These are phyloP conservation scores for Rana temporaria DNA, from an alignment of 2,113 vertebrate genomes.

Conservation along the genomic window DNA sequence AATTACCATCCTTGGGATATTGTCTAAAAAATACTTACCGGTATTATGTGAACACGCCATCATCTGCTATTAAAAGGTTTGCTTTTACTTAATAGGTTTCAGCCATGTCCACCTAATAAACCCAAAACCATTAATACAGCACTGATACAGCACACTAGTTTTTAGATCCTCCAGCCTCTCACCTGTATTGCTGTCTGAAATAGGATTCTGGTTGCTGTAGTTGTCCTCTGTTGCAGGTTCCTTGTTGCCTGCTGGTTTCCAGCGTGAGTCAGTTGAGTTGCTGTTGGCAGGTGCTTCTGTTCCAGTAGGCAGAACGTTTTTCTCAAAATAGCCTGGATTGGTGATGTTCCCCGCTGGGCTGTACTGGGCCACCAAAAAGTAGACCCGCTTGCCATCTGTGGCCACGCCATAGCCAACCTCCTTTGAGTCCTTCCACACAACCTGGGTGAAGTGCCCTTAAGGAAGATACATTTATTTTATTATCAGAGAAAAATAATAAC, in stretches of 20 bases:
- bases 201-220: background rate
- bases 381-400: constrained; percentile 87
- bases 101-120: no score
- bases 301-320: constrained; percentile 87
- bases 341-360: constrained; percentile 93
- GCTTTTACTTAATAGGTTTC: no score
- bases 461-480: background rate
- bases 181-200: background rate
- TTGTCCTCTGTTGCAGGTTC: background rate
- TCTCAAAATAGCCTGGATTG: constrained; percentile 93
- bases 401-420: constrained; percentile 93
- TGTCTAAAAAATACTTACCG: no score
- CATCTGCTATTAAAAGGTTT: no score
- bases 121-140: background rate
- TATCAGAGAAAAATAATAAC: background rate
- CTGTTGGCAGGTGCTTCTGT: background rate
- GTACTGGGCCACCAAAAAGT: constrained; percentile 95
- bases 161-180: background rate
- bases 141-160: no score
- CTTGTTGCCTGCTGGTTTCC: background rate
- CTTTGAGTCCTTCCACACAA: constrained; percentile 94
- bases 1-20: no score
- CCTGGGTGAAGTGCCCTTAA: constrained; percentile 95
- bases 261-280: background rate
- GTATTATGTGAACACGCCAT: no score